Evolutionary conservation across 2,888 invertebrate species (phyloP).

Genomic region (Iphiclides podalirius): DNA sequence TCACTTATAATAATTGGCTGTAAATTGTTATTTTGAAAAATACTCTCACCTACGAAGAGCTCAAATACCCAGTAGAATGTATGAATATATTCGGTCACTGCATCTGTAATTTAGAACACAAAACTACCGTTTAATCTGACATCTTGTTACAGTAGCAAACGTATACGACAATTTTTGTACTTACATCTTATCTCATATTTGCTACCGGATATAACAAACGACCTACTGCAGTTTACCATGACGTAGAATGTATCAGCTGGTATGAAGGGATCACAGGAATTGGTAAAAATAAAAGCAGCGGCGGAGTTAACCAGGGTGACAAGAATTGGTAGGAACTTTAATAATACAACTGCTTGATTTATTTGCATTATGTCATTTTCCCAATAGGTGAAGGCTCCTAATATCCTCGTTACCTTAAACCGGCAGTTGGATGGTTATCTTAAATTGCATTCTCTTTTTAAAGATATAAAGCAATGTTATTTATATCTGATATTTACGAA

Average conservation of each 20-base stretch:
- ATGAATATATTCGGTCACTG: constrained; percentile 50
- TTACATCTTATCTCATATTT: constrained; percentile 44
- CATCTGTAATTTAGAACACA: constrained; percentile 43
- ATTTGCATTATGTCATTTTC: constrained; percentile 64
- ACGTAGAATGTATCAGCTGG: constrained; percentile 31
- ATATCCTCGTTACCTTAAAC: constrained; percentile 58
- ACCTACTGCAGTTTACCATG: constrained; percentile 53
- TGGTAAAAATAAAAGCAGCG: constrained; percentile 55
- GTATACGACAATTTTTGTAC: constrained; percentile 28
- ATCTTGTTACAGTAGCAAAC: too few relatives aligned
- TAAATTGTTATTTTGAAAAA: not conserved
- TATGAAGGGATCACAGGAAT: constrained; percentile 46
- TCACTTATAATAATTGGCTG: too few relatives aligned
- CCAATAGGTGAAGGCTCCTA: constrained; percentile 61
- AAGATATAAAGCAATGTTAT: too few relatives aligned
- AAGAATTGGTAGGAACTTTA: constrained; percentile 64
- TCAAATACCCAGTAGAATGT: constrained; percentile 66
- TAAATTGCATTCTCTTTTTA: too few relatives aligned
- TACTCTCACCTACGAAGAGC: constrained; percentile 58
- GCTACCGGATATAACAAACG: constrained; percentile 37
- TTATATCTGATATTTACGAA: too few relatives aligned
- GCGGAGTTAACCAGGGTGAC: constrained; percentile 60
- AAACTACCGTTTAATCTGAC: too few relatives aligned
- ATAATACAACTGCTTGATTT: constrained; percentile 53
- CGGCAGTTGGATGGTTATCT: too few relatives aligned